These are phyloP conservation scores for Metaphire vulgaris DNA, from an alignment of 1,140 invertebrate genomes.

Conservation along the genomic window DNA sequence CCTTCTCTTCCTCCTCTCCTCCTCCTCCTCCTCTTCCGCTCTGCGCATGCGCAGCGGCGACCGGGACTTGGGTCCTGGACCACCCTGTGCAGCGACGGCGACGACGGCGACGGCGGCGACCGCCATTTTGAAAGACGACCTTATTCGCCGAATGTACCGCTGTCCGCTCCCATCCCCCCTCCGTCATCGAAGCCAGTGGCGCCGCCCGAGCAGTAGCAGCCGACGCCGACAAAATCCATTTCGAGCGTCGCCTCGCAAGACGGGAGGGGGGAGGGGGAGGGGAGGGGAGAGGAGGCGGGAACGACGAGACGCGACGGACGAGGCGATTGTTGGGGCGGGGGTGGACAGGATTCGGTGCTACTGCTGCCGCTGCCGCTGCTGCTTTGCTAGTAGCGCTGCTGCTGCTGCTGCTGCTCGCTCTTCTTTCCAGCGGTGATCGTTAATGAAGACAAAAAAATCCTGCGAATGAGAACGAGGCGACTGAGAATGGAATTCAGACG, in stretches of 20 bases:
- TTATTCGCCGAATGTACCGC: background rate
- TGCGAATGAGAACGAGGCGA: background rate
- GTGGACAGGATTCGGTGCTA: background rate
- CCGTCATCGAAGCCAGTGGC: background rate
- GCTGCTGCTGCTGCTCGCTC: background rate
- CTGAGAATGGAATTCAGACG: too few relatives aligned
- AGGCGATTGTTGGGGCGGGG: background rate
- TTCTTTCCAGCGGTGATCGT: background rate
- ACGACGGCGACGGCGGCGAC: too few relatives aligned
- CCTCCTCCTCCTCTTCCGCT: too few relatives aligned
- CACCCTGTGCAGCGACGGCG: background rate
- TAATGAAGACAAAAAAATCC: background rate
- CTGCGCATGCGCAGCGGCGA: background rate
- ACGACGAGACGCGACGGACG: background rate
- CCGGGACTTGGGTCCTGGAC: background rate
- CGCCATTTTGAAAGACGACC: background rate
- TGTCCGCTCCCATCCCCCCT: background rate
- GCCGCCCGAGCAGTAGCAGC: background rate
- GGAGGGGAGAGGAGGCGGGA: background rate
- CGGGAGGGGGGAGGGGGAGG: background rate
- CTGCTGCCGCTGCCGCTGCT: background rate
- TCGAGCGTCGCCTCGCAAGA: too few relatives aligned
- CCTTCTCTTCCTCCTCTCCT: too few relatives aligned
- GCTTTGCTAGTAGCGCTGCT: background rate
- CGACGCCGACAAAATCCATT: too few relatives aligned